Evolutionary conservation across 2,113 vertebrate genomes (phyloP).

Genomic region (Odocoileus virginianus): DNA sequence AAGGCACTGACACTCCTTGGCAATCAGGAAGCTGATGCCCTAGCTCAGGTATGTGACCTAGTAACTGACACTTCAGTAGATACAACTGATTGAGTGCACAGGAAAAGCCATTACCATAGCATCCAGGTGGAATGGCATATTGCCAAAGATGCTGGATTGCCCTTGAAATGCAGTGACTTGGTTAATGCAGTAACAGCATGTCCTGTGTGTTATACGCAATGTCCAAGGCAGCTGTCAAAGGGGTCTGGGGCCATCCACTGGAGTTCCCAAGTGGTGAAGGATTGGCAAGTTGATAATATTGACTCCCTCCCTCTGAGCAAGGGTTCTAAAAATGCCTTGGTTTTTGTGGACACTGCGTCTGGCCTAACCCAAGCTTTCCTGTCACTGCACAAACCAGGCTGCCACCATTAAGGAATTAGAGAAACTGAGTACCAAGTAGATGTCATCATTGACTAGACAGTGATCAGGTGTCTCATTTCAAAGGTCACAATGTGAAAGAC

Average conservation of each 20-base stretch:
- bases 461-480: not conserved
- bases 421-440: not conserved
- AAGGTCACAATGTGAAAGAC: not conserved
- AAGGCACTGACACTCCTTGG: not conserved
- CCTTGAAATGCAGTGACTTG: not conserved
- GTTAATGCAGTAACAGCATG: not conserved
- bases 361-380: not conserved
- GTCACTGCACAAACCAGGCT: not conserved
- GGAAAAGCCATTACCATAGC: not conserved
- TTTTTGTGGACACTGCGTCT: not conserved
- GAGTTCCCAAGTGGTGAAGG: not conserved
- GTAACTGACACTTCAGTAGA: not conserved
- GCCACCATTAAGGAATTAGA: not conserved
- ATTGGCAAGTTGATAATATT: not conserved
- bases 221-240: not conserved
- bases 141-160: not conserved
- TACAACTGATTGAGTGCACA: not conserved
- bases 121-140: not conserved
- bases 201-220: not conserved
- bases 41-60: not conserved
- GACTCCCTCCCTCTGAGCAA: not conserved
- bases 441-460: not conserved
- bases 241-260: not conserved
- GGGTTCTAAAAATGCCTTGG: not conserved
- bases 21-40: not conserved